Conservation (phyloP, 2,113 vertebrate genomes). For the Tricholaema leucomelas region DNA sequence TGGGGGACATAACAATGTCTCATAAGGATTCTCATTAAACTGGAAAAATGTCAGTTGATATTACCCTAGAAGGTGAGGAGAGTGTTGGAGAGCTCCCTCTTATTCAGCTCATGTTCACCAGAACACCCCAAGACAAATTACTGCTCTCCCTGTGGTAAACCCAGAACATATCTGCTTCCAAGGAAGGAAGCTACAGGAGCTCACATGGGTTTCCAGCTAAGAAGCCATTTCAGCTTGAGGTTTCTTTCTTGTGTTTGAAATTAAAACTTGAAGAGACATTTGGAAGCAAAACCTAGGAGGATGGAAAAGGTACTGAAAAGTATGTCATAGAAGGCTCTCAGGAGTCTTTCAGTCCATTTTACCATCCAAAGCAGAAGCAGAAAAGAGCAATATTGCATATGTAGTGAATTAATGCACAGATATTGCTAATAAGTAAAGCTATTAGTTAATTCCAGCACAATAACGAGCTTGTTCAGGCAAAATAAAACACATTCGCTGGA, state of each 20-base stretch:
- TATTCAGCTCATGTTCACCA: not conserved
- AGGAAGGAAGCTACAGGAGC: not conserved
- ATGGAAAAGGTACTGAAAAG: not conserved
- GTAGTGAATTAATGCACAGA: not conserved
- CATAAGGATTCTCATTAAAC: constrained; percentile 31
- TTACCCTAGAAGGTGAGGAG: not conserved
- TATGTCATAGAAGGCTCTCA: not conserved
- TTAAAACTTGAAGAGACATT: not conserved
- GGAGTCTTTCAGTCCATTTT: not conserved
- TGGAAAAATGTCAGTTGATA: constrained; percentile 12
- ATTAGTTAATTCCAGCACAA: not conserved
- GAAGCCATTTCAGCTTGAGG: not conserved
- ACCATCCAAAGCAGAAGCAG: not conserved
- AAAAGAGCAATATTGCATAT: not conserved
- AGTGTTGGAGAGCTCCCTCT: not conserved
- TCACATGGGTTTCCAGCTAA: not conserved
- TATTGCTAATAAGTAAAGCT: not conserved
- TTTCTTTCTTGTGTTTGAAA: not conserved
- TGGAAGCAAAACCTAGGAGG: not conserved
- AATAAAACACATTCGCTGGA: not conserved
- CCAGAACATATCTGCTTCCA: not conserved
- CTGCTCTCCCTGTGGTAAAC: not conserved
- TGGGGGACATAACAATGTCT: not conserved
- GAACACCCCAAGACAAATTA: not conserved
- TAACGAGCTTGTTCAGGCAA: not conserved